Percentiles rank a stretch among this genome's conserved stretches.
Evolutionary conservation across 2,113 vertebrate genomes (phyloP).

Genomic region (Euleptes europaea): DNA sequence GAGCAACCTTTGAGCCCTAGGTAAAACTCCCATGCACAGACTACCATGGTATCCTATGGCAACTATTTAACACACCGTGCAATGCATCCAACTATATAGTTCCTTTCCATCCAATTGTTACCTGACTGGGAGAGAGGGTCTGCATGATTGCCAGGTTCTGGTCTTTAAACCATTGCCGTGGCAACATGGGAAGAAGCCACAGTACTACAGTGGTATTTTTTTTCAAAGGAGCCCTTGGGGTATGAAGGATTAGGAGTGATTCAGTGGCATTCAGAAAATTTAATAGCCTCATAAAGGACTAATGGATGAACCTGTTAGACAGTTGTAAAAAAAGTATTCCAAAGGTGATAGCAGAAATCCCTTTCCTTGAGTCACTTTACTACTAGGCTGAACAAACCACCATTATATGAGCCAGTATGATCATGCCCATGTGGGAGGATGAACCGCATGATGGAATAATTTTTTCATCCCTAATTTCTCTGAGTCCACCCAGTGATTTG

Average conservation of each 20-base stretch:
- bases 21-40: too few relatives aligned
- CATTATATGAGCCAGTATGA: background rate
- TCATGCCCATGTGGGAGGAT: background rate
- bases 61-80: too few relatives aligned
- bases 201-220: background rate
- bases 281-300: background rate
- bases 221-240: background rate
- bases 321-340: background rate
- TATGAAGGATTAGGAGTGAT: background rate
- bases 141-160: background rate
- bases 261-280: background rate
- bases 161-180: background rate
- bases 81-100: background rate
- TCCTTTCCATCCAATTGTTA: background rate
- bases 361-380: background rate
- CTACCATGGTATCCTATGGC: too few relatives aligned
- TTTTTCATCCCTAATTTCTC: background rate
- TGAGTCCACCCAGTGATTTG: background rate
- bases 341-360: background rate
- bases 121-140: too few relatives aligned
- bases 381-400: background rate
- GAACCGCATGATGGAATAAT: background rate
- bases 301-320: background rate
- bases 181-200: background rate
- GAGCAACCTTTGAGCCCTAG: too few relatives aligned